Evolutionary conservation across 2,888 invertebrate genomes (phyloP), one percentile per base, ranked within the genome.

Genomic region (Melitaea athalia): DNA sequence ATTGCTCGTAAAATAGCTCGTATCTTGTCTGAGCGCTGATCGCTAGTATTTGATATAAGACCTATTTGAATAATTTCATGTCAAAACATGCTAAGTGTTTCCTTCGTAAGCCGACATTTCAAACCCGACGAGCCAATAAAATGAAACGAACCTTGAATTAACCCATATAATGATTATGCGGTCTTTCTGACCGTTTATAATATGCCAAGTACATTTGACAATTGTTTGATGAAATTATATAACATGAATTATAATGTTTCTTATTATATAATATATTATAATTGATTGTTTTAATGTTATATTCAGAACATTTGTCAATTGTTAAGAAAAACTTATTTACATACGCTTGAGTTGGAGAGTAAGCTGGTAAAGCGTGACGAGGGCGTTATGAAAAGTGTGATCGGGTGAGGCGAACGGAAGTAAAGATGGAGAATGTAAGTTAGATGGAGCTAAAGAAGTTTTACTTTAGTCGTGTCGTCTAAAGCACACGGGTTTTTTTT

Each of bases 11-110:
- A 3, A 53, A 55, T 7, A 38, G 12, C 33, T 55, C 33, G 14
- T 2, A 55, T 55, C 53, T 55, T 33, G 33, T 33, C 53, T 33
- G 33, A 55, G 33, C 53, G 12, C 8, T 55, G 24, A 55, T 55
- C 53, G 53, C 33, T 55, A 12, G 33, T 31, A 55, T n/a, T 33
- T 55, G 53, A 55, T 55, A 55, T 33, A 33, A 31, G 33, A 31
- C 53, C 31, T 55, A 55, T 55, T 55, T 55, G 14, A 55, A 55
- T 55, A 55, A 55, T 55, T 55, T 33, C 53, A 31, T 55, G 53
- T 55, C 53, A 55, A 55, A 55, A 55, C 53, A 55, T 55, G 53
- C 53, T 55, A 55, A 55, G 53, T 55, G 53, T 55, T 55, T 55
- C 53, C 53, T 55, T 14, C 11, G 52, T 31, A 52, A 52, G 52